These are phyloP conservation scores for Oxygymnocypris stewartii DNA, from an alignment of 2,113 vertebrate species.

Conservation along the genomic window DNA sequence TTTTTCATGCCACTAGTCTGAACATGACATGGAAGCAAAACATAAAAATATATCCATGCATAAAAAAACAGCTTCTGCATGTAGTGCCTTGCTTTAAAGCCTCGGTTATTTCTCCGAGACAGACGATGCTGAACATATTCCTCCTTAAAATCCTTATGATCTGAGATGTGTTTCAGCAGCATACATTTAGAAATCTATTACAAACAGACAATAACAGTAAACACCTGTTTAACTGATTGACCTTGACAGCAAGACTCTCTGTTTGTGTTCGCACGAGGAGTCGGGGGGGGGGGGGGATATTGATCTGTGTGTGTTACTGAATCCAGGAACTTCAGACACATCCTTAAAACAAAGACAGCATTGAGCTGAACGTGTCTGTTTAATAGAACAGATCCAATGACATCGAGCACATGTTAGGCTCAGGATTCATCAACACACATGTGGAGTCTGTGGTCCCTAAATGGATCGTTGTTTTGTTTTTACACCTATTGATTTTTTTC, in stretches of 20 bases:
- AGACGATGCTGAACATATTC: too few relatives aligned
- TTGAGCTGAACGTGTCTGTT: background rate
- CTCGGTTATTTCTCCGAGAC: too few relatives aligned
- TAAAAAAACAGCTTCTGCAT: too few relatives aligned
- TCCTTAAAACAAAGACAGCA: background rate
- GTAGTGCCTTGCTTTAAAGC: too few relatives aligned
- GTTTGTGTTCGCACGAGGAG: background rate
- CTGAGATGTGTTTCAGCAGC: background rate
- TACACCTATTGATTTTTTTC: conserved; percentile 39
- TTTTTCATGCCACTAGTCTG: too few relatives aligned
- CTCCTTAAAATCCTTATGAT: background rate
- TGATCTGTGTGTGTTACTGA: conserved; percentile 30
- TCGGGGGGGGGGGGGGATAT: background rate
- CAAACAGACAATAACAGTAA: background rate
- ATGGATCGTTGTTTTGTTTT: conserved; percentile 27
- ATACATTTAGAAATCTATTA: background rate
- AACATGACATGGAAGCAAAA: too few relatives aligned
- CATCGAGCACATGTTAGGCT: background rate
- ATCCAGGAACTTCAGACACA: background rate
- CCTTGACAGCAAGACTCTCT: background rate
- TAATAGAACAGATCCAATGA: background rate
- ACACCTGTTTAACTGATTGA: background rate
- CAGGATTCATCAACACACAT: background rate
- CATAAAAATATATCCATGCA: too few relatives aligned
- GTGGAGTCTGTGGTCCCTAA: conserved; percentile 38